These are phyloP conservation scores for Drosophila lowei DNA, from an alignment of 1,140 invertebrate genomes.

Conservation along the genomic window DNA sequence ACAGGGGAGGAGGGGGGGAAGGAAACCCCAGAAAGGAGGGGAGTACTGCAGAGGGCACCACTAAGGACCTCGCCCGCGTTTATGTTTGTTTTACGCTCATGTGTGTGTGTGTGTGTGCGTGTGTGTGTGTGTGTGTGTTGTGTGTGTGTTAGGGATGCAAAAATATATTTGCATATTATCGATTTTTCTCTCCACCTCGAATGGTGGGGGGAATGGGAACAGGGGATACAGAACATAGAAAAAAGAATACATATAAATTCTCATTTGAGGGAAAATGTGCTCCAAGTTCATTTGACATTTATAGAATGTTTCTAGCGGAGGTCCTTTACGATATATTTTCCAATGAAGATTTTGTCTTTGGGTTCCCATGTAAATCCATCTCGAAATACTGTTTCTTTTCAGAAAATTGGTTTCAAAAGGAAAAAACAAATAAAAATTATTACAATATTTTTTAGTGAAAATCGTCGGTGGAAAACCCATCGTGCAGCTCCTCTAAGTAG, in stretches of 20 bases:
- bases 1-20: background rate
- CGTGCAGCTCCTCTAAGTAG: constrained; percentile 40
- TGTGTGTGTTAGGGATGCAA: constrained; percentile 19
- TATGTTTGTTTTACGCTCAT: constrained; percentile 67
- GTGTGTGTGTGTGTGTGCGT: constrained; percentile 4
- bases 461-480: too few relatives aligned
- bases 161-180: constrained; percentile 77
- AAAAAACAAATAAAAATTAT: too few relatives aligned
- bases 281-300: constrained; percentile 48
- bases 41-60: constrained; percentile 1
- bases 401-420: too few relatives aligned
- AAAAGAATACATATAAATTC: constrained; percentile 17
- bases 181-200: constrained; percentile 40
- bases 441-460: background rate
- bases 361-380: too few relatives aligned
- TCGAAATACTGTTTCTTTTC: too few relatives aligned
- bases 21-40: too few relatives aligned
- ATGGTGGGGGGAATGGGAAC: constrained; percentile 6
- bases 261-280: constrained; percentile 3
- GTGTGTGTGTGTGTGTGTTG: constrained; percentile 15
- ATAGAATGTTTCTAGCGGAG: constrained; percentile 17
- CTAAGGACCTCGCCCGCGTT: constrained; percentile 39
- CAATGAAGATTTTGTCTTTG: too few relatives aligned
- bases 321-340: constrained; percentile 5
- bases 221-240: constrained; percentile 16